Evolutionary conservation across 2,797 vertebrate genomes (phyloP).

Genomic region (Triplophysa yarkandensis): DNA sequence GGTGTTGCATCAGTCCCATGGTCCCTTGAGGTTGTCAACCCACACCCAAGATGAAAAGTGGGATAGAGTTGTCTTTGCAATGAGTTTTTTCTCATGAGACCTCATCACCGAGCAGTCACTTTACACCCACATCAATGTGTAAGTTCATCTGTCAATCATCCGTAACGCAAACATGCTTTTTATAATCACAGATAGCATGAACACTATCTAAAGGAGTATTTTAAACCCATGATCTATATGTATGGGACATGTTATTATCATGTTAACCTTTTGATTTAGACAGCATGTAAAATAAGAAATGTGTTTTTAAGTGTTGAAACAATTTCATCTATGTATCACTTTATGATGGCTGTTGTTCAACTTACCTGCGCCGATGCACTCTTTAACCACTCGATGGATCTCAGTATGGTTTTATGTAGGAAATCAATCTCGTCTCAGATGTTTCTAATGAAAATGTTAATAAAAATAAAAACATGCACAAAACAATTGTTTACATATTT

Average conservation of each 20-base stretch:
- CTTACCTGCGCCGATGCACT: too few species aligned
- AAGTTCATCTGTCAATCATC: conserved; percentile 25
- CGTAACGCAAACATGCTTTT: conserved; percentile 10
- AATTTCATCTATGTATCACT: too few species aligned
- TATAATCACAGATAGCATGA: neutral
- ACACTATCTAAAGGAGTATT: conserved; percentile 2
- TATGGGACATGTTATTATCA: neutral
- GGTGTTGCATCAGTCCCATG: conserved; percentile 4
- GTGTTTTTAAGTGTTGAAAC: too few species aligned
- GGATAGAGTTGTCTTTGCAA: neutral
- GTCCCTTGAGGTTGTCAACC: neutral
- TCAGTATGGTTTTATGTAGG: too few species aligned
- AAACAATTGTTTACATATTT: too few species aligned
- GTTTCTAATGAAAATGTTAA: too few species aligned
- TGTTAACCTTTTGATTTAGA: too few species aligned
- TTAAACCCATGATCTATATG: neutral
- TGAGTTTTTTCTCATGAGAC: conserved; percentile 10
- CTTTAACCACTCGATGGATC: too few species aligned
- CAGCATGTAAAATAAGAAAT: too few species aligned
- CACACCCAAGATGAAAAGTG: conserved; percentile 12
- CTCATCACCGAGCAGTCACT: conserved; percentile 15
- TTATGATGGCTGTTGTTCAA: too few species aligned
- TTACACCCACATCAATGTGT: conserved; percentile 1
- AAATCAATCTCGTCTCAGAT: too few species aligned
- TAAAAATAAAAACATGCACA: too few species aligned